Conservation (phyloP, 2,888 invertebrate species). For the Apodemia hepburni region DNA sequence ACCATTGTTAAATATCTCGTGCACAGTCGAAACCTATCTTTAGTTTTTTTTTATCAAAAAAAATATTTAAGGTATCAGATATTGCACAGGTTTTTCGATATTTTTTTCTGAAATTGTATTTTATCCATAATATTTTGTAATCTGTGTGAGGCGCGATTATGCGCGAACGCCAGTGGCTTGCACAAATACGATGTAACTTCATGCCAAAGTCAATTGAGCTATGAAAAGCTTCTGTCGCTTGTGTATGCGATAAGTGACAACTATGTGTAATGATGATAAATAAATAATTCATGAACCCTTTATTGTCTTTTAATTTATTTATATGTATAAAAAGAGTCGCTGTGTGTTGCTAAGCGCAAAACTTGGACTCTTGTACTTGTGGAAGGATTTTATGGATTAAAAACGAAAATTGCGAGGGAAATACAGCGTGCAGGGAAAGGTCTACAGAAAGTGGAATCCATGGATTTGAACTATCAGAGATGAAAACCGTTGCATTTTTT, state of each 20-base stretch:
- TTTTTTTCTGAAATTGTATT: constrained; percentile 23
- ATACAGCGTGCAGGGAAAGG: no score
- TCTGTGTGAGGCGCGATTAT: constrained; percentile 32
- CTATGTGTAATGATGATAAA: constrained; percentile 71
- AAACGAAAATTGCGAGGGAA: no score
- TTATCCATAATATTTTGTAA: constrained; percentile 20
- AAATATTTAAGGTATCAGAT: constrained; percentile 17
- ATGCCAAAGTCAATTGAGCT: constrained; percentile 81
- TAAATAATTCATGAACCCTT: constrained; percentile 73
- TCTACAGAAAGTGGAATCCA: no score
- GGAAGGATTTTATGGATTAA: no score
- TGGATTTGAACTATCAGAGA: no score
- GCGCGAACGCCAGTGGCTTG: constrained; percentile 40
- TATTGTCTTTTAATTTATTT: background rate
- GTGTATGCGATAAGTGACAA: constrained; percentile 75
- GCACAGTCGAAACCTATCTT: constrained; percentile 19
- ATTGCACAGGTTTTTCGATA: constrained; percentile 15
- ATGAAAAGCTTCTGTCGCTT: constrained; percentile 76
- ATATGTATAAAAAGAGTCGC: no score
- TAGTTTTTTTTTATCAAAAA: constrained; percentile 19
- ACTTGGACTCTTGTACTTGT: no score
- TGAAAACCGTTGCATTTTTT: no score
- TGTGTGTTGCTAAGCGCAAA: no score
- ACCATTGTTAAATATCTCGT: constrained; percentile 33
- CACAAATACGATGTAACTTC: constrained; percentile 72